Evolutionary conservation across 2,888 invertebrate genomes (phyloP).

Genomic region (Camptogramma bilineatum): DNA sequence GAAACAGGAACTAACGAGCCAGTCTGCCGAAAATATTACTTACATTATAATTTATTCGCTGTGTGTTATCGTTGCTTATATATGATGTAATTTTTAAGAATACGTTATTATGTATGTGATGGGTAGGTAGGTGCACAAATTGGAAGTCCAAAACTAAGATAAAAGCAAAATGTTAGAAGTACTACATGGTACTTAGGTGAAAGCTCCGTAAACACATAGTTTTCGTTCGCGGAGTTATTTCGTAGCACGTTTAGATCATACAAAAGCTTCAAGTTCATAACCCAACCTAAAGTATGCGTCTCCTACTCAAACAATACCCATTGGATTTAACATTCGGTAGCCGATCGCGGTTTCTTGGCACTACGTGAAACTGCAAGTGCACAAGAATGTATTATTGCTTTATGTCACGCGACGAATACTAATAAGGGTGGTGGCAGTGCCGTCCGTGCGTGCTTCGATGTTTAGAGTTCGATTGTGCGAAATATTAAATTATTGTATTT

Average conservation of each 20-base stretch:
- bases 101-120: neutral
- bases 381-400: slow-evolving; percentile 80
- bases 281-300: slow-evolving; percentile 23
- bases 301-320: slow-evolving; percentile 63
- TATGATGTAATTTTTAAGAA: neutral
- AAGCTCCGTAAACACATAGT: slow-evolving; percentile 4
- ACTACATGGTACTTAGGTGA: neutral
- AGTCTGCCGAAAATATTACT: slow-evolving; percentile 54
- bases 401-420: slow-evolving; percentile 75
- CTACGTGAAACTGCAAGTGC: slow-evolving; percentile 83
- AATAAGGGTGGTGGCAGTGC: slow-evolving; percentile 61
- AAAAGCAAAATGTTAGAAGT: neutral
- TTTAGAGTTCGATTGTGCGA: slow-evolving; percentile 64
- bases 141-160: neutral
- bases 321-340: slow-evolving; percentile 81
- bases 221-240: slow-evolving; percentile 13
- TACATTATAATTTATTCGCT: slow-evolving; percentile 30
- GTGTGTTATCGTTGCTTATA: neutral
- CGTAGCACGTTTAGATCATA: slow-evolving; percentile 16
- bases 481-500: slow-evolving; percentile 73
- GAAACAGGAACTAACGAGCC: slow-evolving; percentile 71
- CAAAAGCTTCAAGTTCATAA: slow-evolving; percentile 26
- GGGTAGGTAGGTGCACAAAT: neutral
- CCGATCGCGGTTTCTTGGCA: slow-evolving; percentile 77
- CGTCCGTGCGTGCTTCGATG: slow-evolving; percentile 64